Evolutionary conservation across 2,888 invertebrate genomes (phyloP).

Genomic region (Conistra vaccinii): DNA sequence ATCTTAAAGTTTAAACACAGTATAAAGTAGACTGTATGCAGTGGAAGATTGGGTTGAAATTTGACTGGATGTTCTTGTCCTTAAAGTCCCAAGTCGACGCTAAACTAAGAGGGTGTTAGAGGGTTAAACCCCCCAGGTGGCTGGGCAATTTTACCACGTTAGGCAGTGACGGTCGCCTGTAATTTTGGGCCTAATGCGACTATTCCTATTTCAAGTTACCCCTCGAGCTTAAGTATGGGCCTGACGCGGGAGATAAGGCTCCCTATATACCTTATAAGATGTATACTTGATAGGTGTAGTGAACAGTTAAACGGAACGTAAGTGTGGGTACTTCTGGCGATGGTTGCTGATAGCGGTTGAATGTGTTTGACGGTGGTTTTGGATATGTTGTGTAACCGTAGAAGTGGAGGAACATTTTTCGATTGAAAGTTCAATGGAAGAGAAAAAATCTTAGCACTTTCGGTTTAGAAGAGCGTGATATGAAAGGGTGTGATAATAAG

Average conservation of each 20-base stretch:
- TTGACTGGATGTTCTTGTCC: constrained; percentile 41
- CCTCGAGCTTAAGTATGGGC: constrained; percentile 86
- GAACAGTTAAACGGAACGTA: constrained; percentile 50
- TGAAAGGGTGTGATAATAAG: neutral
- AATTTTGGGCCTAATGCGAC: constrained; percentile 90
- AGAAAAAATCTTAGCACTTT: neutral
- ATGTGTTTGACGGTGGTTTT: constrained; percentile 32
- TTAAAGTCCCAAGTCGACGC: constrained; percentile 72
- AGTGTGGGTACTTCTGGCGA: constrained; percentile 53
- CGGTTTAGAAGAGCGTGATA: neutral
- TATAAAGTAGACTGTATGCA: constrained; percentile 38
- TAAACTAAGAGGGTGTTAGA: constrained; percentile 76
- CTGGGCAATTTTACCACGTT: constrained; percentile 89
- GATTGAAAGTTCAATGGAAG: neutral
- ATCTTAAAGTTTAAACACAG: constrained; percentile 45
- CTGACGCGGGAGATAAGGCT: constrained; percentile 86
- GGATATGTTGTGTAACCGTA: constrained; percentile 23
- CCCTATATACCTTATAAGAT: constrained; percentile 69
- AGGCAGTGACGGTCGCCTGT: constrained; percentile 90
- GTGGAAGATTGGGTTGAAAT: constrained; percentile 55
- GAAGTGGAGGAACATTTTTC: neutral
- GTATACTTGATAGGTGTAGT: constrained; percentile 66
- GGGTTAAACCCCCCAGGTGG: constrained; percentile 87
- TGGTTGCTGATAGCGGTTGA: constrained; percentile 54
- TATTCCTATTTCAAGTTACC: constrained; percentile 90